phyloP scores from a whole-genome alignment of 2,113 vertebrate species.

The Emydocephalus ijimae region DNA sequence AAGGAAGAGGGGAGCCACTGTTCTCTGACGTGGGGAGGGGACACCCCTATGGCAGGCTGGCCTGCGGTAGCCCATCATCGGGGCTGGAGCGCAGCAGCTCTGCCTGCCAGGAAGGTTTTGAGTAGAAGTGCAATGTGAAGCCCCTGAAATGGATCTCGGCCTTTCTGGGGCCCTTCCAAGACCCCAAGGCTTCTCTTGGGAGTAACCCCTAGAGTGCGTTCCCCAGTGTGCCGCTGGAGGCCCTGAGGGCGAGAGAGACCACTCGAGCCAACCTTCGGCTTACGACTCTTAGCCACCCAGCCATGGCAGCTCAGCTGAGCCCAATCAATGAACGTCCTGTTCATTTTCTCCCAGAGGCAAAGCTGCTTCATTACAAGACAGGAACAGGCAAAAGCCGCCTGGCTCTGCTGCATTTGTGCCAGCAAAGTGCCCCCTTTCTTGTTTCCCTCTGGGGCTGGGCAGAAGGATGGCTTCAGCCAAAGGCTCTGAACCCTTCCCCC shows the following conservation, averaged over 20 bases:
- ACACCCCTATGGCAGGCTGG: background rate
- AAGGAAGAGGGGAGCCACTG: slow-evolving; percentile 34
- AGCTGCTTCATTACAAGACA: background rate
- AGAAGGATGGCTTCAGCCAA: background rate
- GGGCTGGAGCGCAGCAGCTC: background rate
- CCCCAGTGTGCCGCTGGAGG: background rate
- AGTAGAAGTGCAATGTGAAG: background rate
- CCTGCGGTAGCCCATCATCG: too few relatives aligned
- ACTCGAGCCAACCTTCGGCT: background rate
- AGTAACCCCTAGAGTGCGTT: too few relatives aligned
- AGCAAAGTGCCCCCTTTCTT: background rate
- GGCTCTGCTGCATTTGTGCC: too few relatives aligned
- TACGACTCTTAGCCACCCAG: background rate
- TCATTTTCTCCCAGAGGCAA: background rate
- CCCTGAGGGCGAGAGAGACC: background rate
- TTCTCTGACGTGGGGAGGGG: background rate
- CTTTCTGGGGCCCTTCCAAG: background rate
- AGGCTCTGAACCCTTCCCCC: background rate
- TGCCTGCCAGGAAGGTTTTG: background rate
- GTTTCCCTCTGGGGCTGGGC: background rate
- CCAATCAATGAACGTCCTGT: background rate
- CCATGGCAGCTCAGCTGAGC: background rate
- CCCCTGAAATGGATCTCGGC: background rate
- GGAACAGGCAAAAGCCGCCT: too few relatives aligned
- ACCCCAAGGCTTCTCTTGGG: background rate